Evolutionary conservation across 2,888 invertebrate genomes (phyloP), one percentile per base, ranked within the genome.

Genomic region (Rhagonycha fulva): DNA sequence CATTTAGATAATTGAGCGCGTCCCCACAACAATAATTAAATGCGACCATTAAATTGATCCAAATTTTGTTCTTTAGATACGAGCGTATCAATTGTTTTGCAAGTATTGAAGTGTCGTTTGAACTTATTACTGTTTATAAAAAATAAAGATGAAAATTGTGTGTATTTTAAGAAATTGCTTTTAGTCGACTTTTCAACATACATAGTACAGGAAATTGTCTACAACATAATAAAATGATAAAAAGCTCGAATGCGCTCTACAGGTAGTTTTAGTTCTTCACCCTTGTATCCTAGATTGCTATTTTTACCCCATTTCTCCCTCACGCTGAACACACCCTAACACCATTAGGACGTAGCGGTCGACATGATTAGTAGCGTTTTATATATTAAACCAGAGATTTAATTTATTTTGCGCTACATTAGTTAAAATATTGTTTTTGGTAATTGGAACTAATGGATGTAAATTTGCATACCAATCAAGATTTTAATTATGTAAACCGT

Each of bases 271-370:
- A 77, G 81, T 79, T 81, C 81, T 81, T 82, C 79, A 81, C 82
- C 82, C 81, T 81, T 76, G 76, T 79, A 76, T 74, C 80, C 82
- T 80, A 81, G 80, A 80, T 81, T 75, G 81, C 81, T 82, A 82
- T 82, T 82, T 82, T 81, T 82, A 82, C 81, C 82, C 81, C 80
- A 80, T 78, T 81, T 81, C 80, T 80, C 80, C 78, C 78, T 80
- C 79, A 77, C 79, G 78, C 79, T 76, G 76, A 78, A 78, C 79
- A 68, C 68, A 32, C 78, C 76, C 70, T 78, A 74, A 76, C 82
- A 80, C 77, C 69, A 80, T 79, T 71, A 70, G 71, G 69, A 74
- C 68, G 24, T 76, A 80, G 81, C 81, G 81, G 81, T 75, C 79
- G 78, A 78, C 78, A 72, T 78, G 76, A 73, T 76, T 76, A 76